Evolutionary conservation across 1,140 invertebrate genomes (phyloP).

Genomic region (Lasioglossum albipes): DNA sequence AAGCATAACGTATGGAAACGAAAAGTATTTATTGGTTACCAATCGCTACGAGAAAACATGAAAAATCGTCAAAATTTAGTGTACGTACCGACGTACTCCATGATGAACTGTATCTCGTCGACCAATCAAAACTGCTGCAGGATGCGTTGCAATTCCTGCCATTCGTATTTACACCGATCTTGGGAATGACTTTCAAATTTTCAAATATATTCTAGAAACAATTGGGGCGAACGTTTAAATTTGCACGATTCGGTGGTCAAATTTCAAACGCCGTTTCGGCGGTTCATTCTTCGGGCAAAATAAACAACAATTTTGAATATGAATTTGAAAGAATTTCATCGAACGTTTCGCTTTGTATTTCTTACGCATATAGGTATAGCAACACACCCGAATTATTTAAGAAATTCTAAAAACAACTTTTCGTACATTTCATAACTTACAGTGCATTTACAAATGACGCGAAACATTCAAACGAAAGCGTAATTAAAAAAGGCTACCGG

Average conservation of each 20-base stretch:
- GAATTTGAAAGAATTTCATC: background rate
- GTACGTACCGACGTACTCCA: slow-evolving; percentile 71
- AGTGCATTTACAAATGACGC: no score
- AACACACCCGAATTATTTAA: no score
- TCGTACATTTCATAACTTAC: no score
- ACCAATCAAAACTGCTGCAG: slow-evolving; percentile 61
- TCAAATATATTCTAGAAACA: slow-evolving; percentile 32
- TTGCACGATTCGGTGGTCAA: background rate
- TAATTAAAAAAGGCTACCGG: no score
- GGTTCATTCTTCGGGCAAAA: background rate
- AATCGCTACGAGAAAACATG: slow-evolving; percentile 41
- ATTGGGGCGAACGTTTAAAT: background rate
- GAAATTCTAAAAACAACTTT: no score
- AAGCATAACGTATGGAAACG: background rate
- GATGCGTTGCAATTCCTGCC: slow-evolving; percentile 38
- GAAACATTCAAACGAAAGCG: no score
- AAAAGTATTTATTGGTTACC: slow-evolving; percentile 20
- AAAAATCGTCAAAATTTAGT: slow-evolving; percentile 54
- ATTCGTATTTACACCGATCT: slow-evolving; percentile 35
- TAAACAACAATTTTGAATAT: background rate
- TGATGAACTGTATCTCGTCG: slow-evolving; percentile 64
- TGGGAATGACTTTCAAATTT: slow-evolving; percentile 63
- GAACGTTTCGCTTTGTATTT: background rate
- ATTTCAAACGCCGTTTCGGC: background rate
- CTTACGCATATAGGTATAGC: no score